Evolutionary conservation across 2,888 invertebrate genomes (phyloP), one percentile per base, ranked within the genome.

Genomic region (Drosophila prolongata): DNA sequence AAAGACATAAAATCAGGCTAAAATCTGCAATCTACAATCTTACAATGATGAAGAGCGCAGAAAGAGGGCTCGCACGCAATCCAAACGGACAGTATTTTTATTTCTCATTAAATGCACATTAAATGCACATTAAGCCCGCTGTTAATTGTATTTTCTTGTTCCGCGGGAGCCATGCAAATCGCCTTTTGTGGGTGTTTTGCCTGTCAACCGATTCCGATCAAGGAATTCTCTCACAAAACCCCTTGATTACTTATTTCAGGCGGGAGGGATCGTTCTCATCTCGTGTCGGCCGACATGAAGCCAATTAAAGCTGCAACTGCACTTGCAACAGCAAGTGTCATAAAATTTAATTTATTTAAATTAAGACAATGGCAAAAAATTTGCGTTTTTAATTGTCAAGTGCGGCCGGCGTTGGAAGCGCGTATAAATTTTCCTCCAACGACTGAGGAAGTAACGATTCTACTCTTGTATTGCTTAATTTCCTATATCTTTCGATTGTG

Each of bases 291-390:
- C 68, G 70, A 91, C 71, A 91, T 90, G 77, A 90, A 89, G 79
- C 83, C 82, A 91, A 90, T 90, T 90, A 90, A 91, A 80, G 75
- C 75, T 70, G 77, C 75, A 76, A 72, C 59, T 77, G 80, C 75
- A 84, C 80, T 71, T 79, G 81, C 78, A 58, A 73, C 76, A 73
- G 81, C 77, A 81, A 83, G 90, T 85, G 83, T 79, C 90, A 83
- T 90, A 83, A 90, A 84, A 90, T 82, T 81, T 86, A 90, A 89
- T 89, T 90, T 87, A 86, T 89, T 86, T 89, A 86, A 88, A 89
- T 89, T 88, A 80, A 87, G 82, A 70, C 79, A 76, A 74, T 77
- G 79, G 78, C 77, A 76, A 77, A 49, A 70, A 78, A 85, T 87
- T 86, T 88, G 87, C 87, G 75, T 87, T 86, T 88, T 85, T 88